Evolutionary conservation across 2,113 vertebrate species (phyloP), one percentile per base, ranked within the genome.

Genomic region (Sciurus niger): DNA sequence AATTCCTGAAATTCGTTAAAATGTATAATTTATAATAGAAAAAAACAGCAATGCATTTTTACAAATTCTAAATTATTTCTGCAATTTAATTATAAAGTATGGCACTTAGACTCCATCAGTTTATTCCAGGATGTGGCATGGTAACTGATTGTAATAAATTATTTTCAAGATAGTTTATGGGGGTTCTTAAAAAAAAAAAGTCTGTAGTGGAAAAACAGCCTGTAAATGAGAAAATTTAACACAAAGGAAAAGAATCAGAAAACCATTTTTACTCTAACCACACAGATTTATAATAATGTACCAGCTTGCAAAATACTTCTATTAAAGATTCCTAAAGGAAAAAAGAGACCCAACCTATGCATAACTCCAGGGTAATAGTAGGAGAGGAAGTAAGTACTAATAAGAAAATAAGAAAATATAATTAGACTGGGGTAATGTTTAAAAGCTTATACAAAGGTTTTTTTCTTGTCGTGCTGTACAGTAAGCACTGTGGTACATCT

Each of bases 1-100:
- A 34, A 40, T 20, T 84, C 3, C 6, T 78, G 83, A 79, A 67
- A 78, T 84, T 43, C n/a, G 67, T 87, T 96, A 74, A 95, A 96
- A 93, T 86, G 22, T 95, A 7, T 32, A 0, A 43, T 68, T 7
- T 77, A 51, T 30, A 67, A 68, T 84, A 6, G 85, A 18, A 83
- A 94, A 17, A 58, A 22, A 17, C 73, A 79, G 32, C 2, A 74
- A 79, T 84, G 6, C 1, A 48, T 83, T 86, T 91, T 93, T 85
- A 78, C 60, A 90, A 9, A 77, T 72, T 76, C 90, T 16, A 60
- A 34, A 58, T 51, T 40, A 67, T 22, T 79, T 80, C 37, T 90
- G 1, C 3, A 90, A 58, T 63, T 93, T 65, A 3, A 65, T 78
- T 91, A n/a, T 82, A 68, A 20, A 86, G 16, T 85, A 80, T 88